Conservation (phyloP, 2,888 invertebrate genomes). For the Dione vanillae region DNA sequence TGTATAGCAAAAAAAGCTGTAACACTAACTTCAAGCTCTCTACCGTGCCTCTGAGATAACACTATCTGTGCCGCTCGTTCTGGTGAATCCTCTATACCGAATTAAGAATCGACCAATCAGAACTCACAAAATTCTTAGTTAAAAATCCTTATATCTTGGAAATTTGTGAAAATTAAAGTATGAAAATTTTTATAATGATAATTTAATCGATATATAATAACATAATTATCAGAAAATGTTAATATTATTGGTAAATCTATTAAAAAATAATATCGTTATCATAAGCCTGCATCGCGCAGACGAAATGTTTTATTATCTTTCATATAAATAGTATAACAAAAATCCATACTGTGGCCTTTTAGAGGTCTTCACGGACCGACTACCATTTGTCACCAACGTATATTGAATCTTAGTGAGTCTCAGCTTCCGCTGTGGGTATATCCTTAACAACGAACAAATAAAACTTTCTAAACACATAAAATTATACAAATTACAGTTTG, state of each 20-base stretch:
- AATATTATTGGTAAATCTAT: background rate
- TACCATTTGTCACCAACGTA: background rate
- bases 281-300: background rate
- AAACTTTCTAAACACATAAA: too few species aligned
- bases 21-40: background rate
- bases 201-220: background rate
- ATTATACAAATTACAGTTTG: background rate
- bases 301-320: background rate
- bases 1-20: too few species aligned
- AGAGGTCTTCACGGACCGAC: conserved; percentile 1
- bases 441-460: background rate
- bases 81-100: background rate
- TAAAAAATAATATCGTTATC: background rate
- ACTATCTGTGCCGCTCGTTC: background rate
- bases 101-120: background rate
- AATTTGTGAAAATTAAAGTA: background rate
- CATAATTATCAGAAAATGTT: background rate
- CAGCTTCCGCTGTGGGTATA: background rate
- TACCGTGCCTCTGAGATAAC: background rate
- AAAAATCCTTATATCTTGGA: background rate
- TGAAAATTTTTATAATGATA: background rate
- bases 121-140: background rate
- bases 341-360: background rate
- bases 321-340: background rate
- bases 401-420: background rate